These are phyloP conservation scores for Sphaeridia pumilis DNA, from an alignment of 2,888 invertebrate genomes.

Conservation along the genomic window DNA sequence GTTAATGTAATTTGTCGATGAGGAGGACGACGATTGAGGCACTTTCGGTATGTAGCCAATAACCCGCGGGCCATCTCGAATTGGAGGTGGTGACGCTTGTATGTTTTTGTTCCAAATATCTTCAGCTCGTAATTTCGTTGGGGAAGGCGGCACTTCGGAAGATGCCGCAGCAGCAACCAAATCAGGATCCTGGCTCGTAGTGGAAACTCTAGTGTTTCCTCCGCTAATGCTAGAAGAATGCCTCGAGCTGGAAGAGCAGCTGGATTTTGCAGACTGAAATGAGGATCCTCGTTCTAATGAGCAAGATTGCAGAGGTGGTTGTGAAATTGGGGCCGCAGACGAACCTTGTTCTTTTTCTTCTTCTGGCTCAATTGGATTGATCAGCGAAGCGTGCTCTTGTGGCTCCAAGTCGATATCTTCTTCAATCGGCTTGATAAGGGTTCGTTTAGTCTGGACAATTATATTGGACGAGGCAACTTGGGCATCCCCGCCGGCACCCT, in stretches of 20 bases:
- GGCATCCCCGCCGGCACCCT: slow-evolving; percentile 15
- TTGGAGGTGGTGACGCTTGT: slow-evolving; percentile 8
- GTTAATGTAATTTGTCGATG: not conserved
- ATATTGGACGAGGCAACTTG: not conserved
- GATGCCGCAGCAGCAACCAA: not conserved
- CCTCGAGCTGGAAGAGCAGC: too few species aligned
- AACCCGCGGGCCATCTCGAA: slow-evolving; percentile 7
- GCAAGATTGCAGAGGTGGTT: too few species aligned
- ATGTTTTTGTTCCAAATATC: slow-evolving; percentile 17
- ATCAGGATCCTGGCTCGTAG: too few species aligned
- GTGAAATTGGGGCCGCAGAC: too few species aligned
- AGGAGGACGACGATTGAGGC: not conserved
- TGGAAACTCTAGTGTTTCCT: too few species aligned
- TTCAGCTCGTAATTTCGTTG: slow-evolving; percentile 6
- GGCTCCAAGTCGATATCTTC: too few species aligned
- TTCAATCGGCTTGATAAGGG: slow-evolving; percentile 27
- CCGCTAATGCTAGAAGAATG: too few species aligned
- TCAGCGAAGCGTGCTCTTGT: too few species aligned
- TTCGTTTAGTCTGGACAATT: slow-evolving; percentile 28
- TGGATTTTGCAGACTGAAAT: too few species aligned
- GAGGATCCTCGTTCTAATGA: too few species aligned
- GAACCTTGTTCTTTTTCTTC: too few species aligned
- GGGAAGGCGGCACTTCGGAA: not conserved
- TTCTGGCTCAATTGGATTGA: too few species aligned
- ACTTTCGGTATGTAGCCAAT: slow-evolving; percentile 13